Conservation (phyloP, 2,113 vertebrate species). For the Marmota flaviventris region DNA sequence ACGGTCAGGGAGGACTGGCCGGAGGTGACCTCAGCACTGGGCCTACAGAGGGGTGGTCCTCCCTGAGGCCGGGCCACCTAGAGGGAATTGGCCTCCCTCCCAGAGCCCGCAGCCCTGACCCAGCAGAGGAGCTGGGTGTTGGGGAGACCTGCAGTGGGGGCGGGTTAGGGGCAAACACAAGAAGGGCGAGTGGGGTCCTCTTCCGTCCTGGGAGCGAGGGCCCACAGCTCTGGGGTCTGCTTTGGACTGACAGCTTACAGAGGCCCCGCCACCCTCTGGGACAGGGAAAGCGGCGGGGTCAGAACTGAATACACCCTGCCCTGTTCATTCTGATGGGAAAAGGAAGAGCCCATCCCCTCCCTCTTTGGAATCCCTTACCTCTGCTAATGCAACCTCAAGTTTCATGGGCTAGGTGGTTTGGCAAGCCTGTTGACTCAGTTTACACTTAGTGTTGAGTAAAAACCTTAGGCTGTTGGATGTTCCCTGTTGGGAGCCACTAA, state of each 20-base stretch:
- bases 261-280: background rate
- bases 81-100: background rate
- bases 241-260: background rate
- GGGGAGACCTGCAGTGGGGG: background rate
- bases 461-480: background rate
- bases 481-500: background rate
- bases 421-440: background rate
- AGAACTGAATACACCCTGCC: background rate
- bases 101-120: background rate
- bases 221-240: rapidly evolving
- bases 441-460: background rate
- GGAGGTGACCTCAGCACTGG: background rate
- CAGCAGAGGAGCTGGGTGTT: no score
- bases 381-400: background rate
- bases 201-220: background rate
- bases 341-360: background rate
- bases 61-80: background rate
- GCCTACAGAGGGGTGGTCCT: no score
- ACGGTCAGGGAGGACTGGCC: background rate
- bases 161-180: no score
- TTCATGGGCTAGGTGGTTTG: background rate
- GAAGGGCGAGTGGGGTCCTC: no score
- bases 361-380: background rate
- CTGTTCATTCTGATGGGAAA: background rate
- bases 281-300: background rate